These are phyloP conservation scores for Elymnias hypermnestra DNA, from an alignment of 1,140 invertebrate genomes.

Conservation along the genomic window DNA sequence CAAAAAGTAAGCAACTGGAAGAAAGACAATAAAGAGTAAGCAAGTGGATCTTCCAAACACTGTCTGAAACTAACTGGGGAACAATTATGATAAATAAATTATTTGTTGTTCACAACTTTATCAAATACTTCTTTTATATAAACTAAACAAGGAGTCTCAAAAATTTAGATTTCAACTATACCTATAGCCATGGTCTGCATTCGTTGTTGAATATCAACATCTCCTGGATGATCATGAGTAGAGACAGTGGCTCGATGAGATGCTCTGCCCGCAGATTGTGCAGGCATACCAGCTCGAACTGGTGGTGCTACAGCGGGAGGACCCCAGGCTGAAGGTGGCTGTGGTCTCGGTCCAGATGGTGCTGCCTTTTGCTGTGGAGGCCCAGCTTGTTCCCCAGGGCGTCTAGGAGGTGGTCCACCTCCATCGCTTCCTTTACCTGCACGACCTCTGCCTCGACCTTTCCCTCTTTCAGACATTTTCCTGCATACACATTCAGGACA, in stretches of 20 bases:
- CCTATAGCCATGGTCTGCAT: slow-evolving; percentile 51
- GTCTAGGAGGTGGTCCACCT: slow-evolving; percentile 30
- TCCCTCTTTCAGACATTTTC: slow-evolving; percentile 44
- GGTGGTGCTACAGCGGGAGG: slow-evolving; percentile 41
- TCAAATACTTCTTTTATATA: too few species aligned
- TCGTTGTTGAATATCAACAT: slow-evolving; percentile 52
- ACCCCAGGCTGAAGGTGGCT: slow-evolving; percentile 53
- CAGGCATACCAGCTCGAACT: slow-evolving; percentile 45
- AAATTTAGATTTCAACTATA: slow-evolving; percentile 17
- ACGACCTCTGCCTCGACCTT: slow-evolving; percentile 40
- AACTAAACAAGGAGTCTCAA: too few species aligned
- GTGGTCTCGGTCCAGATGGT: slow-evolving; percentile 39
- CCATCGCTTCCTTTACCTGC: slow-evolving; percentile 50
- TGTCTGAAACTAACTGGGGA: background rate
- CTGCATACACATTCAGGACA: background rate
- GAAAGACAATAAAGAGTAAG: too few species aligned
- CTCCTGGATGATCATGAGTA: slow-evolving; percentile 55
- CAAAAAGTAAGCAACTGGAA: too few species aligned
- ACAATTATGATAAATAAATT: background rate
- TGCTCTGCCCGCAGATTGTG: slow-evolving; percentile 41
- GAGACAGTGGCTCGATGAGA: slow-evolving; percentile 42
- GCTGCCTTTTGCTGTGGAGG: slow-evolving; percentile 22
- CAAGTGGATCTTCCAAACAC: too few species aligned
- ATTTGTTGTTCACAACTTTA: too few species aligned
- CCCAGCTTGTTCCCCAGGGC: slow-evolving; percentile 37